These are phyloP conservation scores for Habropoda laboriosa DNA, from an alignment of 1,140 invertebrate genomes.

Conservation along the genomic window DNA sequence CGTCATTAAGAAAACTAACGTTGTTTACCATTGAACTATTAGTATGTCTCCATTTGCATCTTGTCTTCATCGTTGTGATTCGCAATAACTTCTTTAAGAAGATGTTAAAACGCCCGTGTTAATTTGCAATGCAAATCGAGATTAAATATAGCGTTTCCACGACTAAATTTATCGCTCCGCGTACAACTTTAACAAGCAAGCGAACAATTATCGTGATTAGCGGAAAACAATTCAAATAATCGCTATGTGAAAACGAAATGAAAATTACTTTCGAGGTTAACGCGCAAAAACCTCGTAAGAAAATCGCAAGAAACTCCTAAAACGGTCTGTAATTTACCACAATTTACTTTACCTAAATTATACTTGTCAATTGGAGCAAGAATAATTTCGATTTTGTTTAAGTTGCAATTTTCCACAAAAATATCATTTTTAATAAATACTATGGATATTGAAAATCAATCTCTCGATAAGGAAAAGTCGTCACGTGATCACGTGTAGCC, in stretches of 20 bases:
- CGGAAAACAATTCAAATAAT: not conserved
- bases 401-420: not conserved
- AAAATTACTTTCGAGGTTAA: not conserved
- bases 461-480: not conserved
- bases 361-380: no score
- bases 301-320: no score
- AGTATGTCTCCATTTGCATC: constrained; percentile 22
- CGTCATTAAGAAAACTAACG: constrained; percentile 47
- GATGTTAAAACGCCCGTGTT: constrained; percentile 24
- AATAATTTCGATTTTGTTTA: not conserved
- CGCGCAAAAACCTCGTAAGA: no score
- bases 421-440: not conserved
- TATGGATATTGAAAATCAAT: not conserved
- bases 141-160: constrained; percentile 24
- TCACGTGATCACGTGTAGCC: not conserved
- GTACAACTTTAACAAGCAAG: not conserved
- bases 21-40: constrained; percentile 35
- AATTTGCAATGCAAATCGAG: constrained; percentile 20
- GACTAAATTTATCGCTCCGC: constrained; percentile 6
- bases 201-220: not conserved
- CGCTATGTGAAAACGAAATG: not conserved
- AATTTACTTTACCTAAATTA: no score
- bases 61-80: not conserved
- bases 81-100: constrained; percentile 7
- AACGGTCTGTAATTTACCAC: no score